These are phyloP conservation scores for Zootoca vivipara DNA, from an alignment of 2,113 vertebrate species.

Conservation along the genomic window DNA sequence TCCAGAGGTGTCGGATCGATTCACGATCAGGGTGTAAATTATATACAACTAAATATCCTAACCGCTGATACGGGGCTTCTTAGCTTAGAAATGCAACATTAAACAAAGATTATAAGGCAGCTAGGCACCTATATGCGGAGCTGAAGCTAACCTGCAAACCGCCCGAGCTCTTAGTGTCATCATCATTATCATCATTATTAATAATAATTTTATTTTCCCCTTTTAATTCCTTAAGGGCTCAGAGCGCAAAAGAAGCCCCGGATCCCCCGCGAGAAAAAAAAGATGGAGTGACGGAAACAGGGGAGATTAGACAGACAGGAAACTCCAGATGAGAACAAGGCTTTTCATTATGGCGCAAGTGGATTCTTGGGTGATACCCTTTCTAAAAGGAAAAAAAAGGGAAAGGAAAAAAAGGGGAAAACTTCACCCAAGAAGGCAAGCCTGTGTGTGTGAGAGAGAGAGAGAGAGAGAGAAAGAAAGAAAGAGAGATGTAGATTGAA, in stretches of 20 bases:
- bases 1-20: conserved; percentile 94
- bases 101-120: conserved; percentile 81
- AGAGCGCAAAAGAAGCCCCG: not conserved
- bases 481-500: not conserved
- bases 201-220: not conserved
- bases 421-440: not conserved
- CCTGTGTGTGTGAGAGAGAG: no score
- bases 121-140: conserved; percentile 57
- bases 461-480: no score
- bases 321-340: not conserved
- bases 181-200: no score
- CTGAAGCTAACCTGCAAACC: conserved; percentile 31
- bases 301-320: not conserved
- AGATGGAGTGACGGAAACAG: not conserved
- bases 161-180: not conserved
- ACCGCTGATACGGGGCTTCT: conserved; percentile 78
- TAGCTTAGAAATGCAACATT: conserved; percentile 84
- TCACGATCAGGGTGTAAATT: conserved; percentile 91
- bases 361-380: not conserved
- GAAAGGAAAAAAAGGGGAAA: not conserved
- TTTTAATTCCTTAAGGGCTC: not conserved
- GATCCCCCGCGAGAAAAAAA: not conserved
- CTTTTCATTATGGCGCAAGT: not conserved
- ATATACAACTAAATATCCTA: conserved; percentile 85
- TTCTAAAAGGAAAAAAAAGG: no score